Evolutionary conservation across 2,797 vertebrate genomes (phyloP).

Genomic region (Tolypeutes matacus): DNA sequence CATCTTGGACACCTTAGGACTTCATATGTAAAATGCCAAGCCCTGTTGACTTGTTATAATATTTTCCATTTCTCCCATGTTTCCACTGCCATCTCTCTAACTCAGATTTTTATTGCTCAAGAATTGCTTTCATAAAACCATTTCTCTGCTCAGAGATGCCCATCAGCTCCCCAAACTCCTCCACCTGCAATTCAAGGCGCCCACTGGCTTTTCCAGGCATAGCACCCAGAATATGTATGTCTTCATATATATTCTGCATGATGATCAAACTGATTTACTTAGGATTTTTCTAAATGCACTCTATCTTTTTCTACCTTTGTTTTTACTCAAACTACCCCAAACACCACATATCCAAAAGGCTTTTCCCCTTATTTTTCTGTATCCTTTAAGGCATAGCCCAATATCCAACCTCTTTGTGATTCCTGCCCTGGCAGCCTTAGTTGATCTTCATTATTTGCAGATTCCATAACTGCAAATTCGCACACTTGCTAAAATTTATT

Average conservation of each 20-base stretch:
- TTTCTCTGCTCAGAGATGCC: background rate
- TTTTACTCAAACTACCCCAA: background rate
- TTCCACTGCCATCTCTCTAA: background rate
- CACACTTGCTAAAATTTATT: too few species aligned
- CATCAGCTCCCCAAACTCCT: background rate
- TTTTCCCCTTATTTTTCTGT: background rate
- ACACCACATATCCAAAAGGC: background rate
- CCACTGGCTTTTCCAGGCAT: background rate
- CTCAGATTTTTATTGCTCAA: background rate
- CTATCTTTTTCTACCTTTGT: background rate
- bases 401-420: background rate
- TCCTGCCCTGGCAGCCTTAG: background rate
- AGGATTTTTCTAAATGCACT: background rate
- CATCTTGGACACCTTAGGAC: accelerated
- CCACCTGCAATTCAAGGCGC: background rate
- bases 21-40: too few species aligned
- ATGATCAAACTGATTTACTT: background rate
- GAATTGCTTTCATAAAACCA: background rate
- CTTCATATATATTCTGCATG: background rate
- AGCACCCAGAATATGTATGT: background rate
- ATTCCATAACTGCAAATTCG: too few species aligned
- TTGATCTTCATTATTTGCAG: too few species aligned
- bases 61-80: background rate
- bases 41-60: background rate
- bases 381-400: background rate